Percentiles rank a stretch among this genome's conserved stretches.
phyloP scores from a whole-genome alignment of 2,113 vertebrate species.

The Penelope pileata region DNA sequence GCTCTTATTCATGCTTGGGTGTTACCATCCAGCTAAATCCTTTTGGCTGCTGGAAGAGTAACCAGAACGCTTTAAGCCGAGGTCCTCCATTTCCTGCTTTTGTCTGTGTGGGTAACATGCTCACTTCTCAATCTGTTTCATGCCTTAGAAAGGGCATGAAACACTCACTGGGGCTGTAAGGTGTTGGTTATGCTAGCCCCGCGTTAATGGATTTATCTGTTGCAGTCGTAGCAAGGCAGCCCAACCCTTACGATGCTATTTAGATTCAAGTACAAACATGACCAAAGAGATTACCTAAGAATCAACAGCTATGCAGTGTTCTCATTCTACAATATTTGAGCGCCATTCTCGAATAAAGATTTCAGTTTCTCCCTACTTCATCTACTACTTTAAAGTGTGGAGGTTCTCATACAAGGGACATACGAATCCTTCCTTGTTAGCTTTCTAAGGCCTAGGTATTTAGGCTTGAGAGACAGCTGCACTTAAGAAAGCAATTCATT shows the following conservation, averaged over 20 bases:
- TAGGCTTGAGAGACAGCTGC: not conserved
- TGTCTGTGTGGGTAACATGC: not conserved
- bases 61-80: not conserved
- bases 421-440: not conserved
- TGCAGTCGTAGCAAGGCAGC: not conserved
- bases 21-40: not conserved
- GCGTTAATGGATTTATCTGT: not conserved
- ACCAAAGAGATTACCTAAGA: slow-evolving; percentile 21
- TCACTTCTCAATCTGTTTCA: not conserved
- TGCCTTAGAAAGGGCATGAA: not conserved
- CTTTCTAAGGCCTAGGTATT: not conserved
- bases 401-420: not conserved
- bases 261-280: slow-evolving; percentile 49
- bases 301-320: not conserved
- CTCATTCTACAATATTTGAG: not conserved
- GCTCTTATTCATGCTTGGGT: slow-evolving; percentile 35
- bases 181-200: not conserved
- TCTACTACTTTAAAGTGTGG: not conserved
- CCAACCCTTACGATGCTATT: slow-evolving; percentile 27
- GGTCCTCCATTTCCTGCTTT: slow-evolving; percentile 21
- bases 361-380: not conserved
- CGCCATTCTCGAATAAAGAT: not conserved
- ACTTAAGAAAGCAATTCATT: not conserved
- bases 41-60: slow-evolving; percentile 20
- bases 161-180: not conserved